Conservation (phyloP, 2,888 invertebrate genomes). For the Glomeris marginata region DNA sequence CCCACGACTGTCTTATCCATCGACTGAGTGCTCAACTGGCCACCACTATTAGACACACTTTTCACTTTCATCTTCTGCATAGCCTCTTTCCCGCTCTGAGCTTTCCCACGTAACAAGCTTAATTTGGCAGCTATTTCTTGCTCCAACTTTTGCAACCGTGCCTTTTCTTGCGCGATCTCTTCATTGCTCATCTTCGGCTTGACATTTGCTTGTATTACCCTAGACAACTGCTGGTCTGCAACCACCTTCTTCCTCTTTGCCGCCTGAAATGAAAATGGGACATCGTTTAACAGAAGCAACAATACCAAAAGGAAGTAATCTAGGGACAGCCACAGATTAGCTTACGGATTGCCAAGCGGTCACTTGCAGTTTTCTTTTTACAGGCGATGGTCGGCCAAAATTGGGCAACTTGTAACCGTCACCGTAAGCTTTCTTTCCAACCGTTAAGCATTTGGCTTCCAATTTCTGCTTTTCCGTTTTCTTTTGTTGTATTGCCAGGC, state of each 20-base stretch:
- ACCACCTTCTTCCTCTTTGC: neutral
- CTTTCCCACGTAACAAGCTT: constrained; percentile 3
- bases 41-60: too few species aligned
- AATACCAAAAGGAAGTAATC: neutral
- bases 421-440: constrained; percentile 3
- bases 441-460: constrained; percentile 3
- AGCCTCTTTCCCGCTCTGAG: neutral
- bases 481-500: neutral
- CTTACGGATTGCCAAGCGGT: neutral
- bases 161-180: constrained; percentile 7
- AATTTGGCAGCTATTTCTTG: constrained; percentile 12
- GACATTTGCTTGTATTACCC: neutral
- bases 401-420: constrained; percentile 2
- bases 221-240: neutral
- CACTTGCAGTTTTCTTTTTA: neutral
- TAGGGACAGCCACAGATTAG: neutral
- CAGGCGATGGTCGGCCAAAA: neutral
- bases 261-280: too few species aligned
- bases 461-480: constrained; percentile 2
- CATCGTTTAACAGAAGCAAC: constrained; percentile 2
- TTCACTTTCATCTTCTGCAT: too few species aligned
- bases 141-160: constrained; percentile 10
- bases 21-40: too few species aligned
- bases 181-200: neutral
- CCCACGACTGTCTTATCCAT: too few species aligned